These are phyloP conservation scores for Pseudorhiza aurosa DNA, from an alignment of 30 jellyfish, hydroid and myxozoan genomes.

Conservation along the genomic window DNA sequence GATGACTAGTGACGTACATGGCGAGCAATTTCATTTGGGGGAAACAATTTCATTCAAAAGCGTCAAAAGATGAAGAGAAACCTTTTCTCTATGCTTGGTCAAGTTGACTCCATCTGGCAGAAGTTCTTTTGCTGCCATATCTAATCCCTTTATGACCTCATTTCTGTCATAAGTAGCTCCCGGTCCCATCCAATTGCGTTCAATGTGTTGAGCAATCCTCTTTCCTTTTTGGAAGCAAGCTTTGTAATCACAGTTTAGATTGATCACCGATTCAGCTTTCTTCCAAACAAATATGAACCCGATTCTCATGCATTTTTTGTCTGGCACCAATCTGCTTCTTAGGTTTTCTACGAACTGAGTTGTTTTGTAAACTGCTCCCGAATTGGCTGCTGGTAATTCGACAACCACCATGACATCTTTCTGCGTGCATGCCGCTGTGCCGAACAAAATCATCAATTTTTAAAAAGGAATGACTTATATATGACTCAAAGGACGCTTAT, in stretches of 20 bases:
- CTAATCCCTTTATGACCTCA: not conserved
- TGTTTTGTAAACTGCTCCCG: not conserved
- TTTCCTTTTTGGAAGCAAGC: not conserved
- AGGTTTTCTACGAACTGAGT: not conserved
- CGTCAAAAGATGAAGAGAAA: too few species aligned
- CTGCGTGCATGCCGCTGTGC: not conserved
- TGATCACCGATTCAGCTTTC: not conserved
- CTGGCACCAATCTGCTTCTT: not conserved
- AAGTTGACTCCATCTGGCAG: not conserved
- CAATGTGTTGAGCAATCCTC: not conserved
- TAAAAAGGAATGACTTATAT: too few species aligned
- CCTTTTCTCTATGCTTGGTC: too few species aligned
- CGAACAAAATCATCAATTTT: too few species aligned
- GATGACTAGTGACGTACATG: too few species aligned
- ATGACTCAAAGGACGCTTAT: too few species aligned
- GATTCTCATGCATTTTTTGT: slow-evolving; percentile 9
- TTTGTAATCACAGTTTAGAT: slow-evolving; percentile 12
- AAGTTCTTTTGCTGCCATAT: not conserved
- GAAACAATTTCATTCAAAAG: too few species aligned
- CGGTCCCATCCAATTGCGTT: not conserved
- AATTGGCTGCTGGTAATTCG: not conserved
- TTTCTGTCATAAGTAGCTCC: not conserved
- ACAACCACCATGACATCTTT: slow-evolving; percentile 14
- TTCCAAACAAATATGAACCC: not conserved
- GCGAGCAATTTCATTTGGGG: too few species aligned